phyloP scores from a whole-genome alignment of 1,140 invertebrate genomes.

The Archegozetes longisetosus region DNA sequence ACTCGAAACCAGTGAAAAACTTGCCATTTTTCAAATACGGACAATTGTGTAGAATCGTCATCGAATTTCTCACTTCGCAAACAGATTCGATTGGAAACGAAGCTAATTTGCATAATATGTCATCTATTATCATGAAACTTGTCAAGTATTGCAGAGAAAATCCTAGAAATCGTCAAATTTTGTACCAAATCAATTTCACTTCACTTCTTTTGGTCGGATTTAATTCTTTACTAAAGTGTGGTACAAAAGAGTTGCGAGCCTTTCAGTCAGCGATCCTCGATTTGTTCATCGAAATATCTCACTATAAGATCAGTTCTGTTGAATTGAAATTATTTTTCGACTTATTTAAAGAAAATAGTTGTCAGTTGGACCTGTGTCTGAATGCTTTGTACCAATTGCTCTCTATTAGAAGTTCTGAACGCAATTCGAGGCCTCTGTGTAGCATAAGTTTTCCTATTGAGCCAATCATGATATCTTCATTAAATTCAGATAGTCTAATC shows the following conservation, averaged over 20 bases:
- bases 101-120: not conserved
- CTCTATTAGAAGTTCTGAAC: not conserved
- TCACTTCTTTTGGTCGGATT: not conserved
- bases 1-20: not conserved
- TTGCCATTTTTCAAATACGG: not conserved
- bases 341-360: conserved; percentile 9
- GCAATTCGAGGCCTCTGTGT: not conserved
- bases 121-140: not conserved
- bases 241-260: not conserved
- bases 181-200: not conserved
- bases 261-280: conserved; percentile 8
- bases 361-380: conserved; percentile 8
- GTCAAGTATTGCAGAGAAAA: not conserved
- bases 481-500: not conserved
- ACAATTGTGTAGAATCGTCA: not conserved
- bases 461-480: not conserved
- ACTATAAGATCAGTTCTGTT: not conserved
- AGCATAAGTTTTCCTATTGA: conserved; percentile 2
- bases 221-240: not conserved
- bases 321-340: conserved; percentile 8
- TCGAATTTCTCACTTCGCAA: not conserved
- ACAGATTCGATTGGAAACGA: not conserved
- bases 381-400: not conserved
- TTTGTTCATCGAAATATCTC: conserved; percentile 4
- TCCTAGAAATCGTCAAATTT: not conserved